A percentile compares a stretch with the other conserved stretches of the same genome.
These are phyloP conservation scores for Andrena dorsata DNA, from an alignment of 2,888 invertebrate species.

Conservation along the genomic window DNA sequence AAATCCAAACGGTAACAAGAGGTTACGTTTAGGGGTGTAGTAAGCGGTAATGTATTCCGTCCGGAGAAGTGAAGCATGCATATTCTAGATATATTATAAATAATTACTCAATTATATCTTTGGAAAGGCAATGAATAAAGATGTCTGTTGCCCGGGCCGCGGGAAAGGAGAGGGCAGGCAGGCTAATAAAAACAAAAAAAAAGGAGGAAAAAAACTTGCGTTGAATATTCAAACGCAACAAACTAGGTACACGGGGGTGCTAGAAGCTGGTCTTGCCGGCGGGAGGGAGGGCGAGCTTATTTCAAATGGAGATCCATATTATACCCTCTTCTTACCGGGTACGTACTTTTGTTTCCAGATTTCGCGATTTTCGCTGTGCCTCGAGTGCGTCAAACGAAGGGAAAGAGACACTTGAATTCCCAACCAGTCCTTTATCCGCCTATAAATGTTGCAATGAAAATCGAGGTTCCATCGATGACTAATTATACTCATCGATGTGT, in stretches of 20 bases:
- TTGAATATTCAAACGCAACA: slow-evolving; percentile 85
- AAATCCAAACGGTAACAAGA: slow-evolving; percentile 83
- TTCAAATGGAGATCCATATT: slow-evolving; percentile 85
- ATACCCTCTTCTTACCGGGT: slow-evolving; percentile 80
- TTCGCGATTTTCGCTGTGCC: slow-evolving; percentile 75
- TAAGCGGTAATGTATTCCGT: slow-evolving; percentile 84
- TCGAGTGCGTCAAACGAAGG: slow-evolving; percentile 67
- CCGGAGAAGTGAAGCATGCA: slow-evolving; percentile 85
- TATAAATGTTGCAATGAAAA: slow-evolving; percentile 68
- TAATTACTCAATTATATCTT: slow-evolving; percentile 85
- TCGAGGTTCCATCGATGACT: slow-evolving; percentile 69
- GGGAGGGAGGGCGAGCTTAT: slow-evolving; percentile 80
- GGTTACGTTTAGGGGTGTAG: slow-evolving; percentile 83
- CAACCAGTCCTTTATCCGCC: slow-evolving; percentile 69
- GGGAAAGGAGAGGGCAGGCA: slow-evolving; percentile 73
- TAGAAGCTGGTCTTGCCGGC: slow-evolving; percentile 68
- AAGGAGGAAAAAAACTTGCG: slow-evolving; percentile 74
- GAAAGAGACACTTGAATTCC: slow-evolving; percentile 70
- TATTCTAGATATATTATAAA: slow-evolving; percentile 85
- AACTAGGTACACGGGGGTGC: slow-evolving; percentile 83
- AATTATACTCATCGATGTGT: slow-evolving; percentile 68
- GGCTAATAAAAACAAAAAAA: slow-evolving; percentile 81
- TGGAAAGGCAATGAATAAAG: slow-evolving; percentile 85
- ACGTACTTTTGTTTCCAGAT: slow-evolving; percentile 81
- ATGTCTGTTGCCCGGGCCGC: slow-evolving; percentile 80